Evolutionary conservation across 2,113 vertebrate species (phyloP).

Genomic region (Phalacrocorax pelagicus): DNA sequence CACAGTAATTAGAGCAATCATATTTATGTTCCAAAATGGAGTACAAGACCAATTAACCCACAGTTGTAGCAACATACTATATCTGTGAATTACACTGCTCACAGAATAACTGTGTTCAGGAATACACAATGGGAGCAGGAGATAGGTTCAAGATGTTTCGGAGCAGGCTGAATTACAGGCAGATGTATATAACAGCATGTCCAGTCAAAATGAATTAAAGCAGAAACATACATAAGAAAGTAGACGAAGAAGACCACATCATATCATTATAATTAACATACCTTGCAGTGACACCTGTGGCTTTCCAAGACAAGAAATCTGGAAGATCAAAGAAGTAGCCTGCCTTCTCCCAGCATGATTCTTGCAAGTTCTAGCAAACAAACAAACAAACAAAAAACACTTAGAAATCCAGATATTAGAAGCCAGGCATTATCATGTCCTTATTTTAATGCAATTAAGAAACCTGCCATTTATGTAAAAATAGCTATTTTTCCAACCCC

Average conservation of each 20-base stretch:
- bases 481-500: neutral
- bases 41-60: neutral
- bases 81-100: slow-evolving; percentile 44
- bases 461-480: neutral
- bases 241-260: slow-evolving; percentile 24
- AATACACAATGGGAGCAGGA: slow-evolving; percentile 55
- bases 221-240: slow-evolving; percentile 41
- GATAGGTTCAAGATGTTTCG: slow-evolving; percentile 79
- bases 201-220: slow-evolving; percentile 68
- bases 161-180: slow-evolving; percentile 70
- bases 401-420: slow-evolving; percentile 48
- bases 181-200: slow-evolving; percentile 68
- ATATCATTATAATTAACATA: slow-evolving; percentile 68
- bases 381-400: neutral
- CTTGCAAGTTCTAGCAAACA: slow-evolving; percentile 71
- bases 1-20: neutral
- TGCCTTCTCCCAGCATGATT: slow-evolving; percentile 78
- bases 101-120: slow-evolving; percentile 41
- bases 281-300: slow-evolving; percentile 89
- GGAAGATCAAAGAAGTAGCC: slow-evolving; percentile 94
- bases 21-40: slow-evolving; percentile 8
- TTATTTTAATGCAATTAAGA: neutral
- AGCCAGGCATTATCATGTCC: neutral
- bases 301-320: slow-evolving; percentile 95
- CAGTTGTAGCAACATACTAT: slow-evolving; percentile 5